Conservation (phyloP, 1,140 invertebrate genomes). For the Drosophila tsacasi region DNA sequence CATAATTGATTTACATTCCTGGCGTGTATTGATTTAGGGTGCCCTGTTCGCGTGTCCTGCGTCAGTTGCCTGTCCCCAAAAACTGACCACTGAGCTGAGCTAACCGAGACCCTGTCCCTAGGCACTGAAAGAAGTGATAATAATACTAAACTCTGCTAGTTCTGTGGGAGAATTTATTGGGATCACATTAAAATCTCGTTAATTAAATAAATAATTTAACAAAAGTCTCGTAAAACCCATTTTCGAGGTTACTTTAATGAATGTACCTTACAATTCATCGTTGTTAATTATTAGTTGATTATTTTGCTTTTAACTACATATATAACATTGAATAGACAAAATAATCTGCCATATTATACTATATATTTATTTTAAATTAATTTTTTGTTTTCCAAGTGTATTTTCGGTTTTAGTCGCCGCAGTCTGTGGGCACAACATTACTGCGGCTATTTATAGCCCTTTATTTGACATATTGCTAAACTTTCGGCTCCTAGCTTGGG, state of each 20-base stretch:
- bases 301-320: too few species aligned
- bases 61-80: constrained; percentile 48
- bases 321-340: too few species aligned
- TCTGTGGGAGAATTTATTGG: neutral
- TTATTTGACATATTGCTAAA: constrained; percentile 72
- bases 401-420: constrained; percentile 5
- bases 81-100: constrained; percentile 34
- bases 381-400: constrained; percentile 6
- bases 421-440: constrained; percentile 39
- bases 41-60: constrained; percentile 68
- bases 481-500: constrained; percentile 51
- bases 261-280: too few species aligned
- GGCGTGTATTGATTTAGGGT: constrained; percentile 73
- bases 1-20: constrained; percentile 79
- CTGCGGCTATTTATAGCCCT: constrained; percentile 65
- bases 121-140: constrained; percentile 15
- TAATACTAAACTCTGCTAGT: neutral
- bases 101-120: constrained; percentile 3
- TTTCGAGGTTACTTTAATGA: neutral
- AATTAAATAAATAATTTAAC: neutral
- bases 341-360: neutral
- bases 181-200: neutral
- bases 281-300: too few species aligned
- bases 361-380: neutral
- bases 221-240: too few species aligned